phyloP scores from a whole-genome alignment of 2,797 vertebrate species.

The Podarcis siculus region DNA sequence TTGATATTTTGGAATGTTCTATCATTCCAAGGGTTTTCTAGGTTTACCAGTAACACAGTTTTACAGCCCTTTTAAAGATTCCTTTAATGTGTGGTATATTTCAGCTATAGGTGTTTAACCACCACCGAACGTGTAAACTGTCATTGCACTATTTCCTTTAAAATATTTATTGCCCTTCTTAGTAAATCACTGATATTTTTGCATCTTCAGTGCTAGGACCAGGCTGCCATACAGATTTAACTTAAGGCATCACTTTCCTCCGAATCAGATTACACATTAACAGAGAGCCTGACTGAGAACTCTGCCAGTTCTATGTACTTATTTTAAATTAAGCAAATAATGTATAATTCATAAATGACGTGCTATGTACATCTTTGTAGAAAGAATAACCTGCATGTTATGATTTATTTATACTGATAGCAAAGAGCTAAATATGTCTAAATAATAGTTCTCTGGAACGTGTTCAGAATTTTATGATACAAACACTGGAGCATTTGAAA shows the following conservation, averaged over 20 bases:
- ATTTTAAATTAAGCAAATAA: conserved; percentile 31
- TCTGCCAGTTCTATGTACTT: background rate
- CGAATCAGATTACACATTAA: background rate
- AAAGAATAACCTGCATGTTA: conserved; percentile 28
- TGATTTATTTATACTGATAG: conserved; percentile 42
- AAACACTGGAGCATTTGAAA: conserved; percentile 39
- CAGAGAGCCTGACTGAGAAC: background rate
- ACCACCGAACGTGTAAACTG: background rate
- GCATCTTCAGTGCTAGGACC: conserved; percentile 17
- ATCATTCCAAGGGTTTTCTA: background rate
- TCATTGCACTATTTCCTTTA: background rate
- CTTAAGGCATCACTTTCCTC: background rate
- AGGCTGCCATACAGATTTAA: background rate
- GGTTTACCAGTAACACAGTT: background rate
- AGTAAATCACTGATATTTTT: background rate
- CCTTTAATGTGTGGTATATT: conserved; percentile 12
- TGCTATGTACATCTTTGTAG: background rate
- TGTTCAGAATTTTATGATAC: conserved; percentile 30
- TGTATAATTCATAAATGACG: conserved; percentile 25
- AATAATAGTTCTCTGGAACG: conserved; percentile 28
- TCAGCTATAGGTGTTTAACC: background rate
- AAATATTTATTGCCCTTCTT: conserved; percentile 4
- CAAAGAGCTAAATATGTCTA: conserved; percentile 30
- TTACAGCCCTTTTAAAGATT: conserved; percentile 1
- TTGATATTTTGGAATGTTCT: background rate